Percentiles rank a stretch among this genome's conserved stretches.
Conservation (phyloP, 2,888 invertebrate species). For the Drosophila colorata region DNA sequence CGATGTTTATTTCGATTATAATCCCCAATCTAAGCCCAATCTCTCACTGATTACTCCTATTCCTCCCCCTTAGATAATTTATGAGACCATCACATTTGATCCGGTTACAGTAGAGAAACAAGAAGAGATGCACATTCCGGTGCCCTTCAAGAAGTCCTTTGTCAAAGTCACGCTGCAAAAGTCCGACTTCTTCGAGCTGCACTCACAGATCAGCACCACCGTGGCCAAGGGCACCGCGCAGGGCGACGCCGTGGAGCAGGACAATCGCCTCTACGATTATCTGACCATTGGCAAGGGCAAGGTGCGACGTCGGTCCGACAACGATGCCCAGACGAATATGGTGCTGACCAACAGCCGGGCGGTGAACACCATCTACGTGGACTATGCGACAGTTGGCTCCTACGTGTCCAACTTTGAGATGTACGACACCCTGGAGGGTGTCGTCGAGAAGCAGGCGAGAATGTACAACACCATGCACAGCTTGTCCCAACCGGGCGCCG, state of each 20-base stretch:
- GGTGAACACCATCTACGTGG: slow-evolving; percentile 85
- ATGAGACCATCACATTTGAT: slow-evolving; percentile 43
- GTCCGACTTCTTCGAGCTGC: slow-evolving; percentile 88
- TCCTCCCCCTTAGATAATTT: slow-evolving; percentile 34
- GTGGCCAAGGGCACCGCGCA: slow-evolving; percentile 87
- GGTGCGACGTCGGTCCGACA: slow-evolving; percentile 88
- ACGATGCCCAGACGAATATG: slow-evolving; percentile 89
- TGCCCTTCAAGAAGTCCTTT: slow-evolving; percentile 81
- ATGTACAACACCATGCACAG: background rate
- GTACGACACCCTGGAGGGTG: slow-evolving; percentile 88
- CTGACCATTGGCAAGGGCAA: slow-evolving; percentile 89
- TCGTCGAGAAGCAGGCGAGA: background rate
- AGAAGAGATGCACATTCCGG: background rate
- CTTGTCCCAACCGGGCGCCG: background rate
- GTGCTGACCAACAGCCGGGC: slow-evolving; percentile 88
- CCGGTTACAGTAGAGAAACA: background rate
- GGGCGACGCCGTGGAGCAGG: slow-evolving; percentile 86
- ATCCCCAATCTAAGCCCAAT: too few relatives aligned
- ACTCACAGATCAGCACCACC: slow-evolving; percentile 88
- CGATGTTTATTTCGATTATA: too few relatives aligned
- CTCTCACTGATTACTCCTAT: background rate
- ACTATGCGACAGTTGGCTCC: slow-evolving; percentile 85
- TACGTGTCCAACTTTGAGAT: slow-evolving; percentile 92
- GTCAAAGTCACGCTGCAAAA: slow-evolving; percentile 88
- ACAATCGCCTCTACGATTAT: slow-evolving; percentile 89